phyloP scores from a whole-genome alignment of 2,113 vertebrate genomes.

The Litocranius walleri region DNA sequence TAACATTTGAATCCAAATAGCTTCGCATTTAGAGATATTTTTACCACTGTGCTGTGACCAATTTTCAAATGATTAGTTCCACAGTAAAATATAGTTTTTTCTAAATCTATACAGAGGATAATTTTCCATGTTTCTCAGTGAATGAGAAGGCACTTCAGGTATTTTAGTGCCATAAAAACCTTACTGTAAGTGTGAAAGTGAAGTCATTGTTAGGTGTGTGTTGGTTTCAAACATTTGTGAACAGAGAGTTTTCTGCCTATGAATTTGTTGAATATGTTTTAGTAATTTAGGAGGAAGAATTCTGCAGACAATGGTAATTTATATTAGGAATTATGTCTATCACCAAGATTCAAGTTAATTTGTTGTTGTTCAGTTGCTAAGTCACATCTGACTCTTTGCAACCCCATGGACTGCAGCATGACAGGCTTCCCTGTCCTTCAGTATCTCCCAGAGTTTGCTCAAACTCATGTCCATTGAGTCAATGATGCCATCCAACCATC shows the following conservation, averaged over 20 bases:
- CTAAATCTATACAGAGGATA: background rate
- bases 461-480: background rate
- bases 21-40: background rate
- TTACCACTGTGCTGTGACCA: background rate
- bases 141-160: background rate
- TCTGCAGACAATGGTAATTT: background rate
- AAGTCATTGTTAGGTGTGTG: background rate
- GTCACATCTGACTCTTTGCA: background rate
- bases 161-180: background rate
- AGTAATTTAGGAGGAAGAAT: background rate
- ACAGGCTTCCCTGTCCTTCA: background rate
- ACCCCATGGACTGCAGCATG: background rate
- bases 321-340: constrained; percentile 9
- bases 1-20: background rate
- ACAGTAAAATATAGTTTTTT: background rate
- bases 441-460: background rate
- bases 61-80: background rate
- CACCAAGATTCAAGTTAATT: background rate
- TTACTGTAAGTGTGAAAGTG: background rate
- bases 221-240: background rate
- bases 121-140: background rate
- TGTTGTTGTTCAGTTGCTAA: background rate
- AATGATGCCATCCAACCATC: background rate
- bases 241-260: background rate
- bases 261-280: background rate